Percentiles rank a stretch among this genome's conserved stretches.
phyloP scores from a whole-genome alignment of 2,113 vertebrate genomes.

The Chaenogobius annularis region DNA sequence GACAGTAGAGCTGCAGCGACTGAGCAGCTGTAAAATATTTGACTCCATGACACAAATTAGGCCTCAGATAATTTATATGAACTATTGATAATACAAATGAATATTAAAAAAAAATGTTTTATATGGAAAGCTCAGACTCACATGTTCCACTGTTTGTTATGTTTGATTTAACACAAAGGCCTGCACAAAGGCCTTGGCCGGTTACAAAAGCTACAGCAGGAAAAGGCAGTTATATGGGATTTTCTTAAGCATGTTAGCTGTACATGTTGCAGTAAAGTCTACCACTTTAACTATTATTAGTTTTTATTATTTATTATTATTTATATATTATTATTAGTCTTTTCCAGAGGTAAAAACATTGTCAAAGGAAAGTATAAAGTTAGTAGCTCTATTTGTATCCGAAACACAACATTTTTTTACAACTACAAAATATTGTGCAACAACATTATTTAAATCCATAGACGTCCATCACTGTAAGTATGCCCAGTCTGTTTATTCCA shows the following conservation, averaged over 20 bases:
- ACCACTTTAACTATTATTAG: background rate
- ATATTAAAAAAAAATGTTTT: background rate
- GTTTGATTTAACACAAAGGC: background rate
- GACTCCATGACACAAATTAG: background rate
- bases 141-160: background rate
- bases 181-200: background rate
- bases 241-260: too few species aligned
- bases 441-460: too few species aligned
- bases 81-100: background rate
- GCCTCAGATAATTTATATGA: background rate
- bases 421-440: background rate
- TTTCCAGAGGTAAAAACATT: background rate
- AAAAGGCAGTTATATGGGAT: background rate
- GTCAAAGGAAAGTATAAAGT: background rate
- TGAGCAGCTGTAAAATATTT: constrained; percentile 6
- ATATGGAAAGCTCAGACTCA: background rate
- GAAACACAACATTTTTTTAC: too few species aligned
- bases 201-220: background rate
- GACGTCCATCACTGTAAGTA: too few species aligned
- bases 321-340: too few species aligned
- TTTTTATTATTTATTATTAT: too few species aligned
- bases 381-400: too few species aligned
- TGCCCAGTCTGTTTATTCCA: background rate
- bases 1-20: background rate
- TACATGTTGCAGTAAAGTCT: background rate